Percentiles rank a stretch among this genome's conserved stretches.
These are phyloP conservation scores for Suricata suricatta DNA, from an alignment of 2,113 vertebrate species.

Conservation along the genomic window DNA sequence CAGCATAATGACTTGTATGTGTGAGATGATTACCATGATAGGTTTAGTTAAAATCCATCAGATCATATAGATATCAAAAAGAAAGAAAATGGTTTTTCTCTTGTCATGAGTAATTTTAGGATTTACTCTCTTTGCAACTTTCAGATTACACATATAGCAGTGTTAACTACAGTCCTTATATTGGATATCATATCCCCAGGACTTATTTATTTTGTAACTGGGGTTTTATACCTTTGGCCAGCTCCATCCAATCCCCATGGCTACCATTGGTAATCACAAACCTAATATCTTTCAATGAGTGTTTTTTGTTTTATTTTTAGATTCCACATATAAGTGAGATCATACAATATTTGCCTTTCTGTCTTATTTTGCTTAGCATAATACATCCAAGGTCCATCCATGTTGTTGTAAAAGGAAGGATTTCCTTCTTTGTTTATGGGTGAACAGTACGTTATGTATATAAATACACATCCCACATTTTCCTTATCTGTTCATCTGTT, in stretches of 20 bases:
- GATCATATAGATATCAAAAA: not conserved
- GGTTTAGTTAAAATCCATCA: not conserved
- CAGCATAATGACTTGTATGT: not conserved
- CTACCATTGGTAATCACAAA: not conserved
- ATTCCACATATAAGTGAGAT: not conserved
- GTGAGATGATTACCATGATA: not conserved
- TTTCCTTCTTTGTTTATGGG: not conserved
- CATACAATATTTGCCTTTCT: not conserved
- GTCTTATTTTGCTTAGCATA: not conserved
- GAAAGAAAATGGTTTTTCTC: not conserved
- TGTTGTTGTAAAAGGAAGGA: not conserved
- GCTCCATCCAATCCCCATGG: not conserved
- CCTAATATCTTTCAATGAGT: not conserved
- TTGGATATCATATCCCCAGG: not conserved
- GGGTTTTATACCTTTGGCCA: not conserved
- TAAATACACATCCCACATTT: not conserved
- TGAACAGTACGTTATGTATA: not conserved
- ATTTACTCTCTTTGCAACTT: not conserved
- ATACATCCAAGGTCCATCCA: not conserved
- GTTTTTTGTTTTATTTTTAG: not conserved
- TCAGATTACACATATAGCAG: not conserved
- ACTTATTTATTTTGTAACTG: not conserved
- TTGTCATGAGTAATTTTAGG: not conserved
- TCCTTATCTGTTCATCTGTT: not conserved
- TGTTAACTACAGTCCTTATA: not conserved